Evolutionary conservation across 2,797 vertebrate genomes (phyloP).

Genomic region (Falco novaeseelandiae): DNA sequence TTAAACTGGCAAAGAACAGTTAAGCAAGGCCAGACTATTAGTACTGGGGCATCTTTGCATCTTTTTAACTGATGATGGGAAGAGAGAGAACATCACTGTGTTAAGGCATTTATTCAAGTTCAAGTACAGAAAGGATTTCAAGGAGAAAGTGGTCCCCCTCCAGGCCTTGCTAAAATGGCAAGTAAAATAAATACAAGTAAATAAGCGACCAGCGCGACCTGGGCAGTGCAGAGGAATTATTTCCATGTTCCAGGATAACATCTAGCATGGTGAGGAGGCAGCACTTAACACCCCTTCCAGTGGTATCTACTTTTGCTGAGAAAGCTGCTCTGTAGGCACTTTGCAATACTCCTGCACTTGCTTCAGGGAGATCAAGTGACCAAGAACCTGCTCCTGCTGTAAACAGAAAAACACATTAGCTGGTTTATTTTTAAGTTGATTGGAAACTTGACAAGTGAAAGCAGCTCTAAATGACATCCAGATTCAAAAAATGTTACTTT

Average conservation of each 20-base stretch:
- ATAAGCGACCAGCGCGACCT: background rate
- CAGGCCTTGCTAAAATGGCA: background rate
- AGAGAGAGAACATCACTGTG: background rate
- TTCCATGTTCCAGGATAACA: background rate
- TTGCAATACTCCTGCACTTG: background rate
- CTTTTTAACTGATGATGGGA: background rate
- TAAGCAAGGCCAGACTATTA: background rate
- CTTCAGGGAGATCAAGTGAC: background rate
- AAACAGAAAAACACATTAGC: background rate
- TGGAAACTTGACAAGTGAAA: constrained; percentile 45
- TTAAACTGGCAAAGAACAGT: background rate
- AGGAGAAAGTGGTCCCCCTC: background rate
- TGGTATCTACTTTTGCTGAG: background rate
- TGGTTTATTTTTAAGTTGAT: constrained; percentile 29
- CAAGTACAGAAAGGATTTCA: background rate
- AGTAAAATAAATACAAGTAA: background rate
- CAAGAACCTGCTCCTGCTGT: background rate
- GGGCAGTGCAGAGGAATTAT: background rate
- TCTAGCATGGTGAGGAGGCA: background rate
- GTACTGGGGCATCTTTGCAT: background rate
- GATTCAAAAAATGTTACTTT: background rate
- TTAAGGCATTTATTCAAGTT: background rate
- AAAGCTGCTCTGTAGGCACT: background rate
- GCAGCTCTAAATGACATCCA: constrained; percentile 2
- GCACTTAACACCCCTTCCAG: background rate